Evolutionary conservation across 2,113 vertebrate species (phyloP), one percentile per base, ranked within the genome.

Genomic region (Scartelaos histophorus): DNA sequence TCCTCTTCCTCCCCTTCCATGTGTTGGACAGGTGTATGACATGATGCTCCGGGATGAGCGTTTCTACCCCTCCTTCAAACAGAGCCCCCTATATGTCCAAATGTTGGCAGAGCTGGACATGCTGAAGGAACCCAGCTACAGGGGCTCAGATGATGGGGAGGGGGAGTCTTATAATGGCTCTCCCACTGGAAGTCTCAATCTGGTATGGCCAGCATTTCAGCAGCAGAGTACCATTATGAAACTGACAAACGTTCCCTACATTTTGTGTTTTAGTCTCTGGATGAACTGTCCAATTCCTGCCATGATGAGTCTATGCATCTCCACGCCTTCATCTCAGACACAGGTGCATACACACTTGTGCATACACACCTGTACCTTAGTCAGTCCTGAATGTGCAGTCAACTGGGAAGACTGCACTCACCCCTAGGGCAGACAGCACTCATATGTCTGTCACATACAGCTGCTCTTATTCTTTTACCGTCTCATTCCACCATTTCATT

Each of bases 71-170:
- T 96, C 97, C 0, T 99, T 99, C 91, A 96, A 93, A 84, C 97
- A 98, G 89, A 96, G 97, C 10, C 94, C 93, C 0, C 93, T 99
- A 34, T 99, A 99, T n/a, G 95, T 99, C 16, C 95, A 95, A 46
- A 99, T 99, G 98, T 91, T 99, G 43, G 97, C 98, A 1, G 98
- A 99, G 84, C 89, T 99, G 75, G 98, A 99, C 87, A 99, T 99
- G 98, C 87, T 99, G 81, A 99, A 99, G 85, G 98, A 99, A 90
- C 98, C 98, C 2, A 99, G 97, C 91, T 98, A 95, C 90, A 93
- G 96, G 81, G 98, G 97, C 17, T 99, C 97, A 9, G 98, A 98
- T 66, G 97, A 99, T 17, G 97, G 98, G 0, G 97, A 99, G 49
- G 95, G 92, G 87, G 98, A 99, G 83, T 99, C 97, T 64, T 99